phyloP scores from a whole-genome alignment of 2,888 invertebrate genomes.

The Drosophila robusta region DNA sequence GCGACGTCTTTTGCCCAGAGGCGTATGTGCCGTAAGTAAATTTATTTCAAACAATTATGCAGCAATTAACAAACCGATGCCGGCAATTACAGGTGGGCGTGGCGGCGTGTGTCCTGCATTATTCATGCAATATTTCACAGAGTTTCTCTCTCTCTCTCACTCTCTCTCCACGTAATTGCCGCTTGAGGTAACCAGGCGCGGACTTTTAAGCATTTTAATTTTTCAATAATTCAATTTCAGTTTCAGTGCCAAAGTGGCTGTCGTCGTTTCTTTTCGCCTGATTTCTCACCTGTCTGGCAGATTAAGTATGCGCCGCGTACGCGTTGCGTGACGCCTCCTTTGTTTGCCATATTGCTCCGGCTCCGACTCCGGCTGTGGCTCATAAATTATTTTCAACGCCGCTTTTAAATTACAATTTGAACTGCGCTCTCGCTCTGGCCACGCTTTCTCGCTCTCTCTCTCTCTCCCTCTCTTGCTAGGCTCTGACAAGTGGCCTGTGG shows the following conservation, averaged over 20 bases:
- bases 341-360: slow-evolving; percentile 30
- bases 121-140: slow-evolving; percentile 69
- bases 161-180: slow-evolving; percentile 28
- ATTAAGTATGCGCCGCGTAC: slow-evolving; percentile 58
- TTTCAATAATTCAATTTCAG: slow-evolving; percentile 75
- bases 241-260: slow-evolving; percentile 12
- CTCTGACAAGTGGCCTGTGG: slow-evolving; percentile 30
- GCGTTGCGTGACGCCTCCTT: slow-evolving; percentile 63
- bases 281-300: slow-evolving; percentile 44
- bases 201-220: slow-evolving; percentile 60
- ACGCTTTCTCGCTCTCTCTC: background rate
- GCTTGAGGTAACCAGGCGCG: slow-evolving; percentile 6
- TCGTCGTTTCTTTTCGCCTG: slow-evolving; percentile 12
- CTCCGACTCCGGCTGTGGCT: slow-evolving; percentile 12
- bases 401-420: slow-evolving; percentile 67
- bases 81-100: slow-evolving; percentile 66
- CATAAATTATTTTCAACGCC: slow-evolving; percentile 58
- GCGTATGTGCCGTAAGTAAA: slow-evolving; percentile 59
- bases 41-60: slow-evolving; percentile 79
- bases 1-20: slow-evolving; percentile 41
- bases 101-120: slow-evolving; percentile 40
- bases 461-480: slow-evolving; percentile 11
- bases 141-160: slow-evolving; percentile 11
- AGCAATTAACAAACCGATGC: slow-evolving; percentile 79
- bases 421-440: slow-evolving; percentile 20